Percentiles rank a stretch among this genome's conserved stretches.
Evolutionary conservation across 2,888 invertebrate genomes (phyloP).

Genomic region (Macropis europaea): DNA sequence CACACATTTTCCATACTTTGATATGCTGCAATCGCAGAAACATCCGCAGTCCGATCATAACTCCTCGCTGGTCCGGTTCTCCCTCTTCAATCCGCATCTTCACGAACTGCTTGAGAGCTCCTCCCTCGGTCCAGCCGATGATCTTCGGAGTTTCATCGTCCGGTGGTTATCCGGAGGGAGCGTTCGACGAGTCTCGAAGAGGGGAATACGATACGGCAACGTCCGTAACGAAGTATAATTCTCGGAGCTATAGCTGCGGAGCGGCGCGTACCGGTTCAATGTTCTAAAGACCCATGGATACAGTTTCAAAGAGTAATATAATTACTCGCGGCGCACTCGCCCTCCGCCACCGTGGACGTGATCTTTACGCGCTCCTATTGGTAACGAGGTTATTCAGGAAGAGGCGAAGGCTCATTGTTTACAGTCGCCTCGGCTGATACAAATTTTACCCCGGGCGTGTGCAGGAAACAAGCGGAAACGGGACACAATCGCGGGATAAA

Average conservation of each 20-base stretch:
- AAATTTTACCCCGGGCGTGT: slow-evolving; percentile 38
- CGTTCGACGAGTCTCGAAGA: slow-evolving; percentile 19
- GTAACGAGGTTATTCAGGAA: slow-evolving; percentile 56
- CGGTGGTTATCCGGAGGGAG: slow-evolving; percentile 10
- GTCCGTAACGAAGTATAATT: slow-evolving; percentile 57
- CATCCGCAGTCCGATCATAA: no score
- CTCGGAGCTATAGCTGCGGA: neutral
- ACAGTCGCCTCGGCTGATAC: slow-evolving; percentile 27
- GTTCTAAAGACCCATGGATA: slow-evolving; percentile 43
- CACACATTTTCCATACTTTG: no score
- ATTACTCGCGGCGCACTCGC: slow-evolving; percentile 57
- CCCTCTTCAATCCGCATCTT: no score
- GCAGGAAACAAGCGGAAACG: slow-evolving; percentile 8
- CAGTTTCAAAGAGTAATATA: slow-evolving; percentile 63
- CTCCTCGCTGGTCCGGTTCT: no score
- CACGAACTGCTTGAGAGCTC: slow-evolving; percentile 21
- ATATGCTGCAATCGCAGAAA: no score
- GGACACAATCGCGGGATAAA: slow-evolving; percentile 25
- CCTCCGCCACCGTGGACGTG: slow-evolving; percentile 32
- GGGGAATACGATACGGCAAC: slow-evolving; percentile 41
- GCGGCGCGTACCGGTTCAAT: slow-evolving; percentile 24
- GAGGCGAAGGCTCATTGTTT: slow-evolving; percentile 50
- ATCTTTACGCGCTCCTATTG: slow-evolving; percentile 49
- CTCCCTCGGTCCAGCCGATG: slow-evolving; percentile 11
- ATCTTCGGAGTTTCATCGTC: slow-evolving; percentile 20